Evolutionary conservation across 53 echinoderm and acorn worm species (phyloP).

Genomic region (Mesocentrotus franciscanus): DNA sequence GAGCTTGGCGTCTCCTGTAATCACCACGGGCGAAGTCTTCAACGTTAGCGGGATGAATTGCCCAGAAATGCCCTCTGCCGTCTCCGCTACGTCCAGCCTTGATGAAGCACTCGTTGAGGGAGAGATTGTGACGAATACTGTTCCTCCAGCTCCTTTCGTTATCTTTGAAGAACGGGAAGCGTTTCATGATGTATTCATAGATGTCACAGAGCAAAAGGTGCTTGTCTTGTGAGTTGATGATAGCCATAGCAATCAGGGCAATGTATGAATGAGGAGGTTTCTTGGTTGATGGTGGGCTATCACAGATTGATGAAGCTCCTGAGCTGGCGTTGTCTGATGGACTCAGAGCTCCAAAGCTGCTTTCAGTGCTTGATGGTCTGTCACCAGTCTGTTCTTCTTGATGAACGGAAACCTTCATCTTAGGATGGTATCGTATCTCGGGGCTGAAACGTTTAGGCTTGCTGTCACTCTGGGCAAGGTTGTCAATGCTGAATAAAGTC

Average conservation of each 20-base stretch:
- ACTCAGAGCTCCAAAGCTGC: background rate
- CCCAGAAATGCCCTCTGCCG: constrained; percentile 97
- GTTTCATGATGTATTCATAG: constrained; percentile 93
- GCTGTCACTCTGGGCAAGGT: constrained; percentile 75
- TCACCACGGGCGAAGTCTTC: constrained; percentile 94
- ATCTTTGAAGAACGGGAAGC: constrained; percentile 88
- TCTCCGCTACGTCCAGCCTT: constrained; percentile 93
- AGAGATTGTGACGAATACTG: constrained; percentile 94
- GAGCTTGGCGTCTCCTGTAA: constrained; percentile 88
- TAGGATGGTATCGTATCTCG: background rate
- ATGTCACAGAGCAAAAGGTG: constrained; percentile 92
- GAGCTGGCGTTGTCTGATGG: background rate
- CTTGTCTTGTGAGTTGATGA: constrained; percentile 74
- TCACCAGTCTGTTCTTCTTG: constrained; percentile 39
- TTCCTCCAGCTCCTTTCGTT: constrained; percentile 95
- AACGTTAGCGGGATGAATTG: constrained; percentile 90
- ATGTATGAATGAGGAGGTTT: constrained; percentile 96
- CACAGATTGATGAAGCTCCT: constrained; percentile 27
- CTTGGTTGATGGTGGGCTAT: constrained; percentile 45
- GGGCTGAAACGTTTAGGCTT: background rate
- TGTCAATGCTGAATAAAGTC: constrained; percentile 89
- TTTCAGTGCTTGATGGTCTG: background rate
- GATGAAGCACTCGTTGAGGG: constrained; percentile 97
- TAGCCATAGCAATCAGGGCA: constrained; percentile 94
- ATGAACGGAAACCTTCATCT: constrained; percentile 8